Evolutionary conservation across 2,888 invertebrate genomes (phyloP).

Genomic region (Lycia hirtaria): DNA sequence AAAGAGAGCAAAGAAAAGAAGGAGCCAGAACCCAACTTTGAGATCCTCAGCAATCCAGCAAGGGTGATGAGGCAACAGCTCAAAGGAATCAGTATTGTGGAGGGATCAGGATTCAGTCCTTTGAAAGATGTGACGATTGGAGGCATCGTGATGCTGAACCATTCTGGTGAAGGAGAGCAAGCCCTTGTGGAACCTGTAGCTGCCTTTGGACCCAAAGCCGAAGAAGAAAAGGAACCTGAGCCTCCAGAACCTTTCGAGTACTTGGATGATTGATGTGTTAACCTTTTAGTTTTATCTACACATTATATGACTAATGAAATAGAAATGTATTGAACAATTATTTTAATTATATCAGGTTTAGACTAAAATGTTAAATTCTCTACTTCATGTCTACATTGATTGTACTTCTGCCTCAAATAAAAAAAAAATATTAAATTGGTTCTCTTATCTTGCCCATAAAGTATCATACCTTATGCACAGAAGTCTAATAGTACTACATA

Average conservation of each 20-base stretch:
- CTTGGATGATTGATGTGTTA: conserved; percentile 89
- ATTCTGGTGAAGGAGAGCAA: conserved; percentile 92
- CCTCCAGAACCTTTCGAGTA: conserved; percentile 99
- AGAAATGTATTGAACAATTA: conserved; percentile 63
- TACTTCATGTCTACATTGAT: conserved; percentile 28
- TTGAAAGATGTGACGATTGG: conserved; percentile 97
- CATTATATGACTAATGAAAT: conserved; percentile 40
- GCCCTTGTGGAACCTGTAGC: conserved; percentile 96
- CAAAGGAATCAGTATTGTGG: conserved; percentile 91
- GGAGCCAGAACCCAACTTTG: conserved; percentile 96
- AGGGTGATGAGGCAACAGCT: conserved; percentile 96
- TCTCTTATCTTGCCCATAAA: not conserved
- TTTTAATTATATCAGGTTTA: conserved; percentile 49
- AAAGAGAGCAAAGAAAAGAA: conserved; percentile 86
- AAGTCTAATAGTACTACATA: too few relatives aligned
- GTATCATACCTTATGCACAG: too few relatives aligned
- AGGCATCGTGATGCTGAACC: conserved; percentile 97
- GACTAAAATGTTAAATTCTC: conserved; percentile 49
- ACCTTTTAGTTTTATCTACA: conserved; percentile 48
- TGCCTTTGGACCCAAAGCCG: conserved; percentile 95
- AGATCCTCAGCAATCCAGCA: conserved; percentile 97
- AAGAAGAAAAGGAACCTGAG: conserved; percentile 98
- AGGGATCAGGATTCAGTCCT: conserved; percentile 92
- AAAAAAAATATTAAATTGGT: conserved; percentile 31
- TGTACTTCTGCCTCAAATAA: conserved; percentile 61